A percentile compares a stretch with the other conserved stretches of the same genome.
These are phyloP conservation scores for Zeus faber DNA, from an alignment of 2,113 vertebrate genomes.

Conservation along the genomic window DNA sequence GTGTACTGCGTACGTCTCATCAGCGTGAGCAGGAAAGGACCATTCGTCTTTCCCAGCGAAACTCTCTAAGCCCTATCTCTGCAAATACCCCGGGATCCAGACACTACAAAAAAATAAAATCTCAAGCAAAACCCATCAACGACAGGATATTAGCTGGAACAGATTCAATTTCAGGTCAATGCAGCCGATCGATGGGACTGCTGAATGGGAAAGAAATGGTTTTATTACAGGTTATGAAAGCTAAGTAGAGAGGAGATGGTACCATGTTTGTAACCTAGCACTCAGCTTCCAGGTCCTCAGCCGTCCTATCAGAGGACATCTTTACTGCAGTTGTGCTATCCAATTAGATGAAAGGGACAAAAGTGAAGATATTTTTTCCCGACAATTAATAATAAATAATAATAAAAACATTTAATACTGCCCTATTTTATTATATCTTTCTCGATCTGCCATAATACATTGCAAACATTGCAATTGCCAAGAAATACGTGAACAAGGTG, in stretches of 20 bases:
- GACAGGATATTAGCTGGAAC: constrained; percentile 37
- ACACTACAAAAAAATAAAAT: constrained; percentile 28
- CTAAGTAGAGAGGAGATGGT: constrained; percentile 33
- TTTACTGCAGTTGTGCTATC: too few relatives aligned
- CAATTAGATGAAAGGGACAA: constrained; percentile 10
- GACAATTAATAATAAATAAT: too few relatives aligned
- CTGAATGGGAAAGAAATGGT: constrained; percentile 30
- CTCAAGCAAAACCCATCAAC: constrained; percentile 30
- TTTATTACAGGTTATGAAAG: constrained; percentile 42
- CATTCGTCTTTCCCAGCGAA: constrained; percentile 21
- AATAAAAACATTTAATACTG: too few relatives aligned
- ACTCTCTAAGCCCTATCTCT: constrained; percentile 10
- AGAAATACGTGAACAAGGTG: too few relatives aligned
- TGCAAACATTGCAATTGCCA: too few relatives aligned
- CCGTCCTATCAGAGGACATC: constrained; percentile 27
- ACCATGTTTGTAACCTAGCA: constrained; percentile 23
- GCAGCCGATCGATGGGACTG: constrained; percentile 38
- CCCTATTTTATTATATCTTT: too few relatives aligned
- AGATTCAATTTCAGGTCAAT: constrained; percentile 52
- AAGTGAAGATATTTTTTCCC: too few relatives aligned
- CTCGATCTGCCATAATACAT: too few relatives aligned
- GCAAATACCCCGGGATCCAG: background rate
- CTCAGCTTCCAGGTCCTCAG: constrained; percentile 30
- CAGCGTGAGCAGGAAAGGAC: background rate
- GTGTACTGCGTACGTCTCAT: constrained; percentile 2